Percentiles rank a stretch among this genome's conserved stretches.
phyloP scores from a whole-genome alignment of 2,797 vertebrate species.

The Hydrolagus colliei region DNA sequence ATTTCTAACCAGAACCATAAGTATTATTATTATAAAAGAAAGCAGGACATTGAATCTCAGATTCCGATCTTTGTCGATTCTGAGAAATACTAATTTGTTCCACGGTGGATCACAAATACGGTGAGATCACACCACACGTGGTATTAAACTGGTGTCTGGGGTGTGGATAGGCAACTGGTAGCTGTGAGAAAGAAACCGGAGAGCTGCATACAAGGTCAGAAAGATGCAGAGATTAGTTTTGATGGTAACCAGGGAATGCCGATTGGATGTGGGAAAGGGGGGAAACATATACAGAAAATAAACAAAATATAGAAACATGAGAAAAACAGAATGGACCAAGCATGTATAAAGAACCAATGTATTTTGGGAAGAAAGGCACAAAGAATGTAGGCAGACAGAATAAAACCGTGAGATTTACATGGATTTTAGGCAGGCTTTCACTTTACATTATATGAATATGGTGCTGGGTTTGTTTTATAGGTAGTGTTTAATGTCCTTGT shows the following conservation, averaged over 20 bases:
- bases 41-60: not conserved
- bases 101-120: not conserved
- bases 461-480: not conserved
- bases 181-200: no score
- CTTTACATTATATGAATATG: not conserved
- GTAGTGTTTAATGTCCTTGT: not conserved
- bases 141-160: not conserved
- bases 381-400: not conserved
- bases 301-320: not conserved
- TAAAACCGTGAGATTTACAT: not conserved
- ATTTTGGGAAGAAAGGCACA: not conserved
- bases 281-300: not conserved
- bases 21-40: not conserved
- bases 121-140: not conserved
- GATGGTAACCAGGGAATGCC: no score
- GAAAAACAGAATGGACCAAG: not conserved
- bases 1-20: not conserved
- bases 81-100: not conserved
- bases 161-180: no score
- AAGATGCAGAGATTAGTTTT: no score
- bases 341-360: not conserved
- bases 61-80: not conserved
- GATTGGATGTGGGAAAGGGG: not conserved
- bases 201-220: no score
- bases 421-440: not conserved